Base-by-base conservation (phyloP, 2,888 invertebrate species). In the Scaptomyza polygonia region DNA sequence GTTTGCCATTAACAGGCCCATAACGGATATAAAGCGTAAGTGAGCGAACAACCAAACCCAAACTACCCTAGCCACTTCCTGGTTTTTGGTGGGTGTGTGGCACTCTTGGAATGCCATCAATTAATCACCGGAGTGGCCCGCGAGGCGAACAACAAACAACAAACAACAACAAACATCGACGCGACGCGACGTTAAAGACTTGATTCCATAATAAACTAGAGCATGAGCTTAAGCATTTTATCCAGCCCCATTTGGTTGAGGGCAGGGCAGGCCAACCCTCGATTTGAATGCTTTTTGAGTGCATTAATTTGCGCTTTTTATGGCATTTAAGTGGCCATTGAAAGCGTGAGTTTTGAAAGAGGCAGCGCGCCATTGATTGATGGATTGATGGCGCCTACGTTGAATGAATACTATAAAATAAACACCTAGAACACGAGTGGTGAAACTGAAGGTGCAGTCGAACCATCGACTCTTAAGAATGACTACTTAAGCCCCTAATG, bases 61-160 rank as follows among this genome's bases (percentile, higher is more conserved):
- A n/a, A n/a, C n/a, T n/a, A 1, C 27, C 29, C 32, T 1, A 11
- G 0, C 47, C 12, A 12, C 21, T 5, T 42, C 40, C 53, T 16
- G 34, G 1, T 12, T 5, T 6, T 39, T 29, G 14, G 29, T 65
- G 65, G 49, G 72, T 66, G 69, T 76, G 69, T 45, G 54, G 66
- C 58, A 43, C 67, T 61, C 63, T 63, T 64, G 80, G 72, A 80
- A 79, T 85, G 77, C 74, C 72, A 66, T 74, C 84, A 89, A 89
- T 89, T 89, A 89, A 89, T 88, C 88, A 89, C 77, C 57, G 55
- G 74, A 88, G 82, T 86, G 86, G 77, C 76, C 79, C 72, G 72
- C 71, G 66, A 75, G 72, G 71, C 75, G 54, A 25, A 48, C 9
- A 48, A 36, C 59, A 39, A 14, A 51, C 58, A 65, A 57, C n/a